Evolutionary conservation across 2,797 vertebrate species (phyloP).

Genomic region (Dryobates pubescens): DNA sequence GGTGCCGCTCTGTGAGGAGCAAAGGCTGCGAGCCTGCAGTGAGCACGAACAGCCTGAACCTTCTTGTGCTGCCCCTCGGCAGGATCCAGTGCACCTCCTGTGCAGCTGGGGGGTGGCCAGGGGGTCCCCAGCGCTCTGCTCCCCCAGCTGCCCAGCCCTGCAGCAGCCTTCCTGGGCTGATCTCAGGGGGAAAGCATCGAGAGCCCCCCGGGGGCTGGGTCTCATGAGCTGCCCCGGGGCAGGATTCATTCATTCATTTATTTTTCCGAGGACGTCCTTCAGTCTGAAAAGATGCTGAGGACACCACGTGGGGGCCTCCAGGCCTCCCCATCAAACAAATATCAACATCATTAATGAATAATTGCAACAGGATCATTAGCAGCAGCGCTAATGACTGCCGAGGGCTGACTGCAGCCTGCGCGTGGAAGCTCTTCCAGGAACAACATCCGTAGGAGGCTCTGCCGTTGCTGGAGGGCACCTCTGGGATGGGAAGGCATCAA

Average conservation of each 20-base stretch:
- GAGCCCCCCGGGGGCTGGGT: accelerated
- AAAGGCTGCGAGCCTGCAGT: too few relatives aligned
- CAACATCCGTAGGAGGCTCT: neutral
- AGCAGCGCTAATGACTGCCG: neutral
- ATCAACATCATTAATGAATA: constrained; percentile 48
- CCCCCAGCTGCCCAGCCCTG: neutral
- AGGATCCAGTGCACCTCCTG: neutral
- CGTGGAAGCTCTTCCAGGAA: neutral
- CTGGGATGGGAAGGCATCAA: neutral
- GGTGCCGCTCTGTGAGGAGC: too few relatives aligned
- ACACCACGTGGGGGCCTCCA: neutral
- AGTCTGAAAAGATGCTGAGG: neutral
- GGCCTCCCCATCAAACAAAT: neutral
- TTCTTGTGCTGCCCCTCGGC: neutral
- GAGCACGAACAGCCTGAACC: neutral
- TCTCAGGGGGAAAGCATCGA: neutral
- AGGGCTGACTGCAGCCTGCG: neutral
- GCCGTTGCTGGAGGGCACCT: neutral
- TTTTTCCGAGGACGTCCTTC: neutral
- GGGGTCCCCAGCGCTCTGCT: neutral
- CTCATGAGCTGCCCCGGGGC: neutral
- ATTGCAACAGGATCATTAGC: neutral
- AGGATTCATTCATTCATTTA: neutral
- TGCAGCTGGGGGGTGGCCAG: neutral
- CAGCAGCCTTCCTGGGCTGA: neutral